Evolutionary conservation across 2,797 vertebrate genomes (phyloP), one percentile per base, ranked within the genome.

Genomic region (Discoglossus pictus): DNA sequence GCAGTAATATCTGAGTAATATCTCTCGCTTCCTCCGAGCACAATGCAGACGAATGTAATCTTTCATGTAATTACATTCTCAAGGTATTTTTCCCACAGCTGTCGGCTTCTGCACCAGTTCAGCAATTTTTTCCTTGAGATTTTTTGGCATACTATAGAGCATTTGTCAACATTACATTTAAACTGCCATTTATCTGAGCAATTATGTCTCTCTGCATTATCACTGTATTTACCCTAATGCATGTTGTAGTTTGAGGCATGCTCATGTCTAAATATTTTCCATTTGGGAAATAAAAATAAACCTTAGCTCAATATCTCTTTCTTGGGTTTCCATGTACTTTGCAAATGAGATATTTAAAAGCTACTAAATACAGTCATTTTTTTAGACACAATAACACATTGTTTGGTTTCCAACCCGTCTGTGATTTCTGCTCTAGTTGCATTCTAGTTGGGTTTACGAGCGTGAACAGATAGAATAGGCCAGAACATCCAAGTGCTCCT

Each of bases 361-460:
- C 27, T 8, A 8, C 27, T 8, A 4, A 31, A 31, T 8, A 31
- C 27, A 31, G 27, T 31, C n/a, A 31, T 31, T 31, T 31, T 31
- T 31, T 31, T 31, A 31, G 27, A 31, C 27, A 31, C 27, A 31
- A 31, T 31, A 31, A 31, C 27, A 31, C 27, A 31, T 31, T 31
- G 27, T 31, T 31, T 31, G 27, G 27, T 31, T 4, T 31, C 27
- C 27, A 31, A 31, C 27, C 27, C 8, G 27, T 8, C 8, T 31
- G 4, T 78, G 65, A 68, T 67, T 68, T 62, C 65, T 68, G 68
- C 27, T 63, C 63, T 46, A 21, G 54, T 24, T 36, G 36, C 73
- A 65, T 76, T 78, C 68, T 39, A 65, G 73, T 84, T 84, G 80
- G 3, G 2, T 69, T 75, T 78, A 59, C 40, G 73, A 78, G 78